These are phyloP conservation scores for Hyperopisus bebe DNA, from an alignment of 2,113 vertebrate genomes.

Conservation along the genomic window DNA sequence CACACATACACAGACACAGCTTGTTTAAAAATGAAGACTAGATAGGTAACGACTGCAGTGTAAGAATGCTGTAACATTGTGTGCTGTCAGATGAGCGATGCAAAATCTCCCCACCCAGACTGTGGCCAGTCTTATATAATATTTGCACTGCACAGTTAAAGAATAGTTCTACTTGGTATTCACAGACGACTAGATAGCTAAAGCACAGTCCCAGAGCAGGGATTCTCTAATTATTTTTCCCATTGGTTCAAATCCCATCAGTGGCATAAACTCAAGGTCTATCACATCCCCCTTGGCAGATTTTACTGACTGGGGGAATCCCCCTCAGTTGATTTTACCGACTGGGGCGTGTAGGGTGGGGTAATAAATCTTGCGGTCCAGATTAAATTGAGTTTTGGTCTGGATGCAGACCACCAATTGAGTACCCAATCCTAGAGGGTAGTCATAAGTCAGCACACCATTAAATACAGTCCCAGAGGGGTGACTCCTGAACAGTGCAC, in stretches of 20 bases:
- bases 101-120: neutral
- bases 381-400: neutral
- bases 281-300: neutral
- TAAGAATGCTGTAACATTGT: neutral
- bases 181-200: neutral
- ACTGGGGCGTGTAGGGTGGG: neutral
- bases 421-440: neutral
- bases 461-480: neutral
- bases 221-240: neutral
- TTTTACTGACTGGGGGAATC: neutral
- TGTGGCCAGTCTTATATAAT: neutral
- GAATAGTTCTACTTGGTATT: neutral
- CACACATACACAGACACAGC: neutral
- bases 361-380: neutral
- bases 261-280: neutral
- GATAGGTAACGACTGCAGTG: neutral
- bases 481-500: neutral
- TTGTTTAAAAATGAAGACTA: neutral
- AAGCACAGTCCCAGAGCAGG: neutral
- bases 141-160: neutral
- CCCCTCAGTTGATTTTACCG: neutral
- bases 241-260: neutral
- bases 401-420: neutral
- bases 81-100: neutral
- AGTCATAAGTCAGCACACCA: neutral